Evolutionary conservation across 2,888 invertebrate genomes (phyloP), one percentile per base, ranked within the genome.

Genomic region (Rhorus exstirpatorius): DNA sequence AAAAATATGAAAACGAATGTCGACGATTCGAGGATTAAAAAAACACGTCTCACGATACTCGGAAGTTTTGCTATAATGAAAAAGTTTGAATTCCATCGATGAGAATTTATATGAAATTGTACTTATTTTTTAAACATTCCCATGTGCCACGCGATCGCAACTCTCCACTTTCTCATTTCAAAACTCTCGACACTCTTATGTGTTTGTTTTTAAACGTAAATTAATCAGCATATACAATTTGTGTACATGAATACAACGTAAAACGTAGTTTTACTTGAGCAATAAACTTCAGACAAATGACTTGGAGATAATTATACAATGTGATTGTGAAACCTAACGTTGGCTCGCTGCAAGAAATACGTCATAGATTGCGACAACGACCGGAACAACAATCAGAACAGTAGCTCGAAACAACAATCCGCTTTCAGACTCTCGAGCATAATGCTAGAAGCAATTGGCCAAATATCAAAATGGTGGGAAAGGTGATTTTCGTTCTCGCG

Each of bases 331-430:
- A 31, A 31, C 31, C 1, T 10, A 38, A 49, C 41, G 12, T 31
- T 61, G 44, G n/a, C 35, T 65, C 35, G 14, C 7, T 17, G 46
- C 75, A 75, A 75, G 14, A 63, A 88, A 53, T 89, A 88, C 41
- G 79, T 86, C 51, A 84, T 89, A 55, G 84, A 87, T 58, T 86
- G 84, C 63, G 79, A 74, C 1, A 86, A 83, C 61, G 84, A 85
- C 61, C 76, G 84, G 8, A 88, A 85, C 21, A 87, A 87, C 31
- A 82, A 87, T 24, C 26, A 17, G 7, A 74, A 68, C 3, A 53
- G 58, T 10, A 8, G 8, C 2, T 26, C 46, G 10, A 81, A 78
- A 14, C 44, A 46, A 21, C 55, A 67, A 46, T 81, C 67, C 3
- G 14, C 35, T 44, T 61, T 8, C 19, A 10, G 38, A 31, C 44